Evolutionary conservation across 2,888 invertebrate species (phyloP), one percentile per base, ranked within the genome.

Genomic region (Ectobius pallidus): DNA sequence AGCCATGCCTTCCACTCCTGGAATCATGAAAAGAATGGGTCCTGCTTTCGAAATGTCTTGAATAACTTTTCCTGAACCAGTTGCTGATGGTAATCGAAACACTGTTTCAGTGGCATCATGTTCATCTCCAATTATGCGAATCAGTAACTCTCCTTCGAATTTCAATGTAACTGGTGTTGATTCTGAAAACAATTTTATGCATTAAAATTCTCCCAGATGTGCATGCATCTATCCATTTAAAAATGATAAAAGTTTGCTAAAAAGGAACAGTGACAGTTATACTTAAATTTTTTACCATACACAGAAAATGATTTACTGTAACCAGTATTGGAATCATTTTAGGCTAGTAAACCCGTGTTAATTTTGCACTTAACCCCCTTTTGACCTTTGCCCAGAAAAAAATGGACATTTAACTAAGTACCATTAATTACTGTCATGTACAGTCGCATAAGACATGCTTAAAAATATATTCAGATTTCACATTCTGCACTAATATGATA

Each of bases 1-100:
- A 0, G 88, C 88, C 16, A 87, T 86, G 0, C 92, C 80, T 77
- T 71, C 55, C 70, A 77, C 7, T 39, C 70, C 72, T 18, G 69
- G 74, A 25, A 69, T 18, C 65, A 63, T 44, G 22, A 70, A 30
- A 1, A 69, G 25, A 16, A 69, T 3, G n/a, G 69, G 69, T 4
- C 27, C 69, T 18, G 69, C 25, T n/a, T 39, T 22, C 25, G 32
- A 16, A 1, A 25, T 16, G 42, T 63, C 25, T 63, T 39, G 22
- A 9, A 63, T 11, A 42, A 39, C 63, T 2, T 1, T 42, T 14
- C 63, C 42, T 11, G 34, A 16, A n/a, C 55, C 49, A 52, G 42
- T 18, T 25, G 61, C 20, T 16, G 71, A 72, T 25, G 63, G 39
- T 18, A 73, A 30, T 7, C 32, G 42, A 25, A 69, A n/a, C n/a